These are phyloP conservation scores for Pseudomyrmex pallidus DNA, from an alignment of 1,140 invertebrate species.

Conservation along the genomic window DNA sequence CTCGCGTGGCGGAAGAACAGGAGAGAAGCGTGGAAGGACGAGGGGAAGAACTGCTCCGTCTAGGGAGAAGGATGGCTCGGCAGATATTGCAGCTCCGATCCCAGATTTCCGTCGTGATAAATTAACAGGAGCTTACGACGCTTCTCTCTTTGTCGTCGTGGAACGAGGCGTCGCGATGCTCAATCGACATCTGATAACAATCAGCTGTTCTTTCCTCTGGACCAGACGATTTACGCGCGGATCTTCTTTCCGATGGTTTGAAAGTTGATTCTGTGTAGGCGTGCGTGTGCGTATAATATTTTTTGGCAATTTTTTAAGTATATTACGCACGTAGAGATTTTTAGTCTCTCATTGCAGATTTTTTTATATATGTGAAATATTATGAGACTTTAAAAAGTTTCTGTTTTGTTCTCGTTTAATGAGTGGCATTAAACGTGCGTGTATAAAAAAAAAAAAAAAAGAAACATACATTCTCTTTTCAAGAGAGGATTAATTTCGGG, in stretches of 20 bases:
- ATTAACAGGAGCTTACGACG: slow-evolving; percentile 81
- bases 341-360: not conserved
- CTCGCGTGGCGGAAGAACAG: slow-evolving; percentile 66
- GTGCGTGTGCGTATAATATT: not conserved
- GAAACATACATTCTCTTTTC: not conserved
- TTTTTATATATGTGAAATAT: not conserved
- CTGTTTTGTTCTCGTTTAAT: no score
- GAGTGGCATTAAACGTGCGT: no score
- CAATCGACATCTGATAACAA: slow-evolving; percentile 45
- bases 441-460: not conserved
- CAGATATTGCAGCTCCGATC: slow-evolving; percentile 73
- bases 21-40: slow-evolving; percentile 30
- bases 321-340: no score
- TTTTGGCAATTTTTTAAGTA: not conserved
- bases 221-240: not conserved
- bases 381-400: not conserved
- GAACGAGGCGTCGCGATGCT: slow-evolving; percentile 53
- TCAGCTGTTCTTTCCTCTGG: slow-evolving; percentile 25
- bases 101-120: slow-evolving; percentile 78
- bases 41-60: not conserved
- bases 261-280: not conserved
- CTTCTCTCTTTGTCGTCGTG: slow-evolving; percentile 68
- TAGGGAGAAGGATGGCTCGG: slow-evolving; percentile 60
- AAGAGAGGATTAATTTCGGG: slow-evolving; percentile 27
- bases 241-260: not conserved